phyloP scores from a whole-genome alignment of 2,888 invertebrate genomes.

The Limnephilus marmoratus region DNA sequence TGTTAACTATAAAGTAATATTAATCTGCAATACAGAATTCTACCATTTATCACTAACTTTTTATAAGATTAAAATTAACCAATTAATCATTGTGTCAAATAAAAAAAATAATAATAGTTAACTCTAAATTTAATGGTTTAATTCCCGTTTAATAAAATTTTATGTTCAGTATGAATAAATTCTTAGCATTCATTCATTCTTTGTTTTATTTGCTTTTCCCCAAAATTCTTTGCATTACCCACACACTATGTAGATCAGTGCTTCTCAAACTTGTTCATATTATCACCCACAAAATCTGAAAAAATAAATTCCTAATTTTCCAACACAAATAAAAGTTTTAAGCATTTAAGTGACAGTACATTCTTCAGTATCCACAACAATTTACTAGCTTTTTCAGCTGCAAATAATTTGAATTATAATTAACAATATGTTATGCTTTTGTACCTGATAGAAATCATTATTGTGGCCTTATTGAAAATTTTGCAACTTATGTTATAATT shows the following conservation, averaged over 20 bases:
- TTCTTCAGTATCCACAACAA: neutral
- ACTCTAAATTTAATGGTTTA: conserved; percentile 17
- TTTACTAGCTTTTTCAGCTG: neutral
- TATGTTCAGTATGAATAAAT: conserved; percentile 29
- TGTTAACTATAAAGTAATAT: neutral
- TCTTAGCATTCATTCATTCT: conserved; percentile 31
- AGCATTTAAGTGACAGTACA: neutral
- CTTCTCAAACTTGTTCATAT: neutral
- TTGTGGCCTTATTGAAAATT: neutral
- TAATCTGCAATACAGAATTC: neutral
- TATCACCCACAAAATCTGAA: too few relatives aligned
- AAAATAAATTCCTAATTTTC: neutral
- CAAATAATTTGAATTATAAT: neutral
- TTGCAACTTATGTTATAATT: neutral
- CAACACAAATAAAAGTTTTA: neutral
- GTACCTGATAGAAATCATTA: neutral
- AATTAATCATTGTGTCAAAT: neutral
- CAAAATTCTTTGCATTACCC: neutral
- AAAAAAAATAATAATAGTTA: neutral
- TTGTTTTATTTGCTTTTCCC: conserved; percentile 43
- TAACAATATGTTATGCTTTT: neutral
- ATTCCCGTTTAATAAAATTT: neutral
- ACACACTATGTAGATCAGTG: neutral
- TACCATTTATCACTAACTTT: neutral
- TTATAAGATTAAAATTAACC: neutral